phyloP scores from a whole-genome alignment of 1,140 invertebrate genomes.

The Anastrepha ludens region DNA sequence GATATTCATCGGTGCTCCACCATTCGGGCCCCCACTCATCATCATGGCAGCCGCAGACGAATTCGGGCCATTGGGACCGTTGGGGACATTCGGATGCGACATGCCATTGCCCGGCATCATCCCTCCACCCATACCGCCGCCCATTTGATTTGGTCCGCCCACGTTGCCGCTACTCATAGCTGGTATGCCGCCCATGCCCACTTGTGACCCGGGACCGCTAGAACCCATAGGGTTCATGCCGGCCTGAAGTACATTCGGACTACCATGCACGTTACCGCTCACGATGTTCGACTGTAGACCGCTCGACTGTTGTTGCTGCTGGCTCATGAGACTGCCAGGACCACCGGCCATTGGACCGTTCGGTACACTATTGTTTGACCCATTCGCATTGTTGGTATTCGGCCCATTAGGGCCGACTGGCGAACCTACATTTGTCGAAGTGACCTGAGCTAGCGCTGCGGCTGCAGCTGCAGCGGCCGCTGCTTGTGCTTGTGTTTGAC shows the following conservation, averaged over 20 bases:
- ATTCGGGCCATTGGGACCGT: slow-evolving; percentile 58
- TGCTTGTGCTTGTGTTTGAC: slow-evolving; percentile 69
- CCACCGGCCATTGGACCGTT: not conserved
- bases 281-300: slow-evolving; percentile 41
- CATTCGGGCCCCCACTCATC: slow-evolving; percentile 63
- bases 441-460: slow-evolving; percentile 60
- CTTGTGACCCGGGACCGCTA: slow-evolving; percentile 56
- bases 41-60: slow-evolving; percentile 62
- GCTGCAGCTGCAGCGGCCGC: slow-evolving; percentile 67
- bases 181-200: slow-evolving; percentile 55
- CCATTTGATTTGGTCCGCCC: slow-evolving; percentile 26
- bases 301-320: slow-evolving; percentile 60
- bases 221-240: slow-evolving; percentile 36
- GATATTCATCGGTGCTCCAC: slow-evolving; percentile 73
- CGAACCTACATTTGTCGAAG: slow-evolving; percentile 55
- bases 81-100: slow-evolving; percentile 58
- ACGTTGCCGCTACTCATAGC: not conserved
- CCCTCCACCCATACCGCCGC: slow-evolving; percentile 56
- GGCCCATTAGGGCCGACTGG: slow-evolving; percentile 59
- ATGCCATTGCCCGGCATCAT: slow-evolving; percentile 65
- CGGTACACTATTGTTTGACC: slow-evolving; percentile 45
- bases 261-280: slow-evolving; percentile 31
- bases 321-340: slow-evolving; percentile 58
- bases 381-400: slow-evolving; percentile 37
- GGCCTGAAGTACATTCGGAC: slow-evolving; percentile 28